Conservation (phyloP, 2,797 vertebrate species). For the Odontamblyopus lacepedii region DNA sequence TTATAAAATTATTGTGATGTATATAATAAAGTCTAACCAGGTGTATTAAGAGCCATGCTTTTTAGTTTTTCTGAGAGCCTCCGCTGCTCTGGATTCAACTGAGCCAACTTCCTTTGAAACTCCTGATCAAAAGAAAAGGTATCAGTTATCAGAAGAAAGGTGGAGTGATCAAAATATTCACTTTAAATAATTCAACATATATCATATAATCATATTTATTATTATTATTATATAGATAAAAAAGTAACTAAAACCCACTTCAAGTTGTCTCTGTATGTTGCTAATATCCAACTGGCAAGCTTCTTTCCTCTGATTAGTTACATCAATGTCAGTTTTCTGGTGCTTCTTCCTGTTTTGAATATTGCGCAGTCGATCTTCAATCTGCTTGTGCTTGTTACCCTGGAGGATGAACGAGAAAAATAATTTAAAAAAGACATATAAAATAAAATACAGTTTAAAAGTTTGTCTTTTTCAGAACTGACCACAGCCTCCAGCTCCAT, state of each 20-base stretch:
- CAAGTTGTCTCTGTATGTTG: conserved; percentile 86
- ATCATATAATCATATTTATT: background rate
- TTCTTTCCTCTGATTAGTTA: conserved; percentile 86
- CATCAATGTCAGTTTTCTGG: conserved; percentile 84
- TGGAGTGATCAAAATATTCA: conserved; percentile 9
- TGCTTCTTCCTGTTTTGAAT: conserved; percentile 84
- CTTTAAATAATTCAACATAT: conserved; percentile 2
- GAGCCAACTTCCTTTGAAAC: conserved; percentile 87
- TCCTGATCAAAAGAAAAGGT: conserved; percentile 76
- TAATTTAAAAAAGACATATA: too few relatives aligned
- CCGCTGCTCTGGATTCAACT: conserved; percentile 89
- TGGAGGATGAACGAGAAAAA: conserved; percentile 52
- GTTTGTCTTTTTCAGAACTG: conserved; percentile 46
- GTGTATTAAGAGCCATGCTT: conserved; percentile 75
- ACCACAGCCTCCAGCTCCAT: conserved; percentile 96
- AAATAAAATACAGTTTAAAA: background rate
- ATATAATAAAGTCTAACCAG: conserved; percentile 73
- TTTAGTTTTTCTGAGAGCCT: conserved; percentile 87
- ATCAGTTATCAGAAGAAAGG: conserved; percentile 15
- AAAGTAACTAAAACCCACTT: conserved; percentile 65
- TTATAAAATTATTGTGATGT: too few relatives aligned
- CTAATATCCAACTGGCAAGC: conserved; percentile 85
- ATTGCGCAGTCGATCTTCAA: conserved; percentile 88
- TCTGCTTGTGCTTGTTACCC: conserved; percentile 92
- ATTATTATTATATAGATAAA: background rate